Evolutionary conservation across 2,888 invertebrate genomes (phyloP).

Genomic region (Prenolepis imparis): DNA sequence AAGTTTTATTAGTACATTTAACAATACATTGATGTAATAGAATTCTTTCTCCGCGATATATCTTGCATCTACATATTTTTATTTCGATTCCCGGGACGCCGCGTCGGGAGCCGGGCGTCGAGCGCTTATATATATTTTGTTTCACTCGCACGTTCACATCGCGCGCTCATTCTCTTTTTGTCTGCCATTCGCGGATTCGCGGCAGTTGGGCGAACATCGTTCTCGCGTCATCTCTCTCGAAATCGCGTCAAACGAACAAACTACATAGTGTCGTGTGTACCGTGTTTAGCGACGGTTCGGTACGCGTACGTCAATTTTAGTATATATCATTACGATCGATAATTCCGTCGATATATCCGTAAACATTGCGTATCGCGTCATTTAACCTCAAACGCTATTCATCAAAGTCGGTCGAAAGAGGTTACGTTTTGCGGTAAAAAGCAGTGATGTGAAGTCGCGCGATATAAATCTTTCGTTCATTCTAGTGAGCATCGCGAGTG

Average conservation of each 20-base stretch:
- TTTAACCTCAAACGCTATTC: not conserved
- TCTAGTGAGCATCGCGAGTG: too few relatives aligned
- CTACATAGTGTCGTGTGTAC: not conserved
- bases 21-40: not conserved
- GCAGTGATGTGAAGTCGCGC: not conserved
- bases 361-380: not conserved
- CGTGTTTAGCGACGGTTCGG: conserved; percentile 3
- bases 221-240: not conserved
- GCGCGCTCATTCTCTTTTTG: not conserved
- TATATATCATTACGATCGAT: conserved; percentile 26
- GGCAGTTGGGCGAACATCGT: not conserved
- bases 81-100: not conserved
- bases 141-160: not conserved
- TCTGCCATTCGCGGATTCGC: not conserved
- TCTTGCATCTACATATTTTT: not conserved
- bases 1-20: not conserved
- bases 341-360: not conserved
- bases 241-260: not conserved
- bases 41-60: not conserved
- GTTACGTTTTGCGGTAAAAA: not conserved
- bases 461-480: not conserved
- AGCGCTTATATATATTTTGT: not conserved
- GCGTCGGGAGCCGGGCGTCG: not conserved
- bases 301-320: not conserved
- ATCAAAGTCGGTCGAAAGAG: not conserved